These are phyloP conservation scores for Dasypogon diadema DNA, from an alignment of 2,888 invertebrate species.

Conservation along the genomic window DNA sequence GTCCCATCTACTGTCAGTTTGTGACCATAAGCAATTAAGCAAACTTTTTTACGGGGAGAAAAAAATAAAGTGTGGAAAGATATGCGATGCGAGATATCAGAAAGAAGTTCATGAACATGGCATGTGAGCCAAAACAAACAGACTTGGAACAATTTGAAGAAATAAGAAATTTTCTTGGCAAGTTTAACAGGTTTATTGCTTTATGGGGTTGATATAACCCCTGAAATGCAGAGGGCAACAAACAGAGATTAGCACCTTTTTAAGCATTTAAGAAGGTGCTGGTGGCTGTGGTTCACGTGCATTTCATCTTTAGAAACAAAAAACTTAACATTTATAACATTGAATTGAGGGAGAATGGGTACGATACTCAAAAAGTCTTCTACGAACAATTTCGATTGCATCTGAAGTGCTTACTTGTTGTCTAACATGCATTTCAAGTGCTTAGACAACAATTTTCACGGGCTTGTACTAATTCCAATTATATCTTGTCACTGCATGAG, in stretches of 20 bases:
- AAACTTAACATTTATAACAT: neutral
- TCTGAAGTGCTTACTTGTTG: constrained; percentile 7
- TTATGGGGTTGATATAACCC: constrained; percentile 38
- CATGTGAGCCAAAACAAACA: neutral
- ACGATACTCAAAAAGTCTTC: neutral
- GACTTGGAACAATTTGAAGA: neutral
- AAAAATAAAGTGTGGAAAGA: neutral
- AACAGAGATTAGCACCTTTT: constrained; percentile 39
- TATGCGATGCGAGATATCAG: neutral
- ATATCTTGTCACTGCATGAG: constrained; percentile 24
- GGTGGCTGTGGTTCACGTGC: neutral
- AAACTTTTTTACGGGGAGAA: neutral
- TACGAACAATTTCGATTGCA: neutral
- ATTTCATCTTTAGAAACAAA: neutral
- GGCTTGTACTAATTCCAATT: constrained; percentile 33
- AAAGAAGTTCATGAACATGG: neutral
- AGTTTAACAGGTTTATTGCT: constrained; percentile 33
- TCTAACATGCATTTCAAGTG: constrained; percentile 18
- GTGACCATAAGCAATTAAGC: too few species aligned
- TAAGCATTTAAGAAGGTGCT: neutral
- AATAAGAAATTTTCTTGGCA: neutral
- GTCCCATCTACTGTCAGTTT: too few species aligned
- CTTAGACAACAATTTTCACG: constrained; percentile 33
- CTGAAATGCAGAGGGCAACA: constrained; percentile 40
- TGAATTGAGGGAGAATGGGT: too few species aligned